These are phyloP conservation scores for Enteromius argenteus DNA, from an alignment of 2,797 vertebrate genomes.

Conservation along the genomic window DNA sequence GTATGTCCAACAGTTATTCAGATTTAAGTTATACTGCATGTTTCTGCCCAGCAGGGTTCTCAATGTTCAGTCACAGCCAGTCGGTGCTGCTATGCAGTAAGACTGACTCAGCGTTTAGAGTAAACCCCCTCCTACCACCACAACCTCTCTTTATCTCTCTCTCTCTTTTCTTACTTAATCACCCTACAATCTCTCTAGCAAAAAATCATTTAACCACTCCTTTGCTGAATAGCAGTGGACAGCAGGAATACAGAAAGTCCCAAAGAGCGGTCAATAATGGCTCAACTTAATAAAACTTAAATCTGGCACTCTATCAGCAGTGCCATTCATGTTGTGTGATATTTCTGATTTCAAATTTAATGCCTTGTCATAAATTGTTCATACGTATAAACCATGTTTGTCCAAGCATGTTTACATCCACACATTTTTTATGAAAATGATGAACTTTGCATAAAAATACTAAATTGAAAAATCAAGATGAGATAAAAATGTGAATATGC, in stretches of 20 bases:
- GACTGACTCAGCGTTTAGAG: slow-evolving; percentile 76
- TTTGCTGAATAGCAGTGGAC: background rate
- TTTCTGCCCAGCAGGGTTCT: slow-evolving; percentile 26
- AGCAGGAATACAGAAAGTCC: background rate
- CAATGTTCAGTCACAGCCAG: slow-evolving; percentile 66
- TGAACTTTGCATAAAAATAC: background rate
- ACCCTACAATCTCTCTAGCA: slow-evolving; percentile 42
- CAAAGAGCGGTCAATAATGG: background rate
- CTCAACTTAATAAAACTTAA: slow-evolving; percentile 14
- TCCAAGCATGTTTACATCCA: background rate
- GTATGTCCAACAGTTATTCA: slow-evolving; percentile 13
- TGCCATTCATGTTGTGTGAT: background rate
- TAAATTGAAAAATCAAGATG: background rate
- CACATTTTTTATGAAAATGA: background rate
- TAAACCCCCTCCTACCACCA: slow-evolving; percentile 54
- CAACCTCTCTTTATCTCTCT: slow-evolving; percentile 48
- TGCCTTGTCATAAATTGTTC: background rate
- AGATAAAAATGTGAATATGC: background rate
- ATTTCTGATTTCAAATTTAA: background rate
- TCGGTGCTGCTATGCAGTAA: slow-evolving; percentile 71
- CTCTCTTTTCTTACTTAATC: slow-evolving; percentile 43
- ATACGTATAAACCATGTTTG: background rate
- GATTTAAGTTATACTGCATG: slow-evolving; percentile 29
- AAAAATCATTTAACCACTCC: slow-evolving; percentile 39
- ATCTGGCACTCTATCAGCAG: background rate